Base-by-base conservation (phyloP, 2,797 vertebrate species). In the Odontamblyopus lacepedii region DNA sequence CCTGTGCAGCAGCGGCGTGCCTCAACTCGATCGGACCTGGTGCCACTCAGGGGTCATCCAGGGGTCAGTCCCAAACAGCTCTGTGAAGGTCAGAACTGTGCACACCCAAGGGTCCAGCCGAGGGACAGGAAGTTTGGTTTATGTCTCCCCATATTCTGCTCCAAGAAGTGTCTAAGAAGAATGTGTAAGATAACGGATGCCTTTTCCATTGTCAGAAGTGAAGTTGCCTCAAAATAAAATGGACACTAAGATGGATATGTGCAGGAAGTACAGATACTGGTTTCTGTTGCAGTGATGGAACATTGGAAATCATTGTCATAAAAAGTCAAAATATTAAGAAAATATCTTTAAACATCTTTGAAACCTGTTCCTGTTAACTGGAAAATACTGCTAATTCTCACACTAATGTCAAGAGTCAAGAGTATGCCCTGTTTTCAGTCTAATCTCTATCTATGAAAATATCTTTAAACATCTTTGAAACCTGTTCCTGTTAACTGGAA, bases 71-170 rank as follows among this genome's bases (percentile, higher is more conserved):
- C 80, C 57, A 78, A 82, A 80, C 80, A 73, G 76, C 77, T 79
- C 77, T 69, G 76, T 89, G 87, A 93, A 93, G 91, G 91, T 93
- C 89, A 85, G 71, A 23, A n/a, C 74, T 11, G 72, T 27, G 44
- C 55, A 57, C 18, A 79, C 78, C 83, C 80, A 71, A 55, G 78
- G 73, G 73, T 50, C 72, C 73, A 74, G 78, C 73, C 76, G 67
- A 80, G 70, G 81, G 70, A 70, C 26, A 16, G 63, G 57, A 66
- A 67, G 70, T 83, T 88, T 76, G 62, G 32, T 15, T 41, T 16
- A 1, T 62, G 65, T 50, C 12, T 73, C 16, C 4, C 61, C 12
- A 50, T 23, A 63, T 65, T 72, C 18, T 18, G 63, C 38, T 76
- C 35, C 35, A 63, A 63, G 67, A 79, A 60, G 57, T 76, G 71